Evolutionary conservation across 2,888 invertebrate species (phyloP), one percentile per base, ranked within the genome.

Genomic region (Elaeidobius kamerunicus): DNA sequence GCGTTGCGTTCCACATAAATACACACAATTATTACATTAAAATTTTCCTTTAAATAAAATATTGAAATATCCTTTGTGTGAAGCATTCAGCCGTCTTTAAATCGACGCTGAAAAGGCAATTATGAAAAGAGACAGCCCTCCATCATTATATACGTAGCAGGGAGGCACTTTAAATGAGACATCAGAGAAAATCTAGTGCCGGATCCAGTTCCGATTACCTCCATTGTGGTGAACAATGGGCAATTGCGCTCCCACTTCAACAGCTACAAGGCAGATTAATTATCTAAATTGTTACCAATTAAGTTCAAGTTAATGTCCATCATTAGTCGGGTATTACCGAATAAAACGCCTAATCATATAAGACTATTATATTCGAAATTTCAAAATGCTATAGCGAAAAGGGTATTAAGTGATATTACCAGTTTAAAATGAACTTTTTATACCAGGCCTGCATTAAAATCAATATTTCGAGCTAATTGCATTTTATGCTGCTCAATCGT

Each of bases 271-370:
- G 69, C 72, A 67, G 71, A 72, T 73, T 74, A 74, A 74, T 74
- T 74, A 72, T 71, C 71, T 66, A 76, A 77, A 76, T 76, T 76
- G 76, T 75, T 74, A 68, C 75, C 76, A 76, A 76, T 77, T 76
- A 77, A 75, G 75, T 73, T 71, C 74, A 74, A 73, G 76, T 77
- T 76, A 76, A 75, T 68, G 71, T 65, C 64, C 65, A 64, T 65
- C 65, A 71, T 71, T 70, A 71, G 68, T 64, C 65, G 58, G 64
- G 65, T 66, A 66, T 66, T 64, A 63, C 45, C 56, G 61, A 48
- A 48, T 52, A 52, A 48, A 52, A 41, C 52, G 56, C 44, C 52
- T 56, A 56, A 56, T 56, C 56, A 48, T 47, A 47, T 56, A 56
- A 52, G 53, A 43, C 48, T 53, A 53, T 53, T 53, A 52, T 42